Evolutionary conservation across 2,113 vertebrate species (phyloP), one percentile per base, ranked within the genome.

Genomic region (Corvus cornix): DNA sequence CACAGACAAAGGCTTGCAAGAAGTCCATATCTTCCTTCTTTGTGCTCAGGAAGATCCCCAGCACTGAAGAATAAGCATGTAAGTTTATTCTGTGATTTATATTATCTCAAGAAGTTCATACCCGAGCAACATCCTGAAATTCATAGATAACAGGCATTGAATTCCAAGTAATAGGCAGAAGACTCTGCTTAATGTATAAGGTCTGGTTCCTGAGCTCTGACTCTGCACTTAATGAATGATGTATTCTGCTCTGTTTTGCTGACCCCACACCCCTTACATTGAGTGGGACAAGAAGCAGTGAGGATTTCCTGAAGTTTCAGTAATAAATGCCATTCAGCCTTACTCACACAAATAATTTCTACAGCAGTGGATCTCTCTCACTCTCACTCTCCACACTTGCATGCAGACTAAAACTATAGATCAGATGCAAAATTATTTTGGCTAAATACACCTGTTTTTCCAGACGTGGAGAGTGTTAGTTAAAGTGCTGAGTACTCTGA

Each of bases 401-500:
- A 72, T 5, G 6, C 15, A 63, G 80, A 66, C 35, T 96, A 83
- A 87, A 86, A 92, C 66, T 68, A 43, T 37, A 70, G 52, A 51
- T 64, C 41, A 73, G 41, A 66, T 62, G 41, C 49, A 64, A 83
- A 96, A 95, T 93, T 92, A 89, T 87, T 92, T 87, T 52, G 46
- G 56, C 30, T 77, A 95, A 95, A 95, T 70, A 72, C 74, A 83
- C 48, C 28, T 94, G 27, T 86, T 93, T 63, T 82, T 55, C 89
- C 90, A 94, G 89, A 62, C 53, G 46, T 35, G 44, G 19, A 83
- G 62, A 59, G 18, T 20, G 46, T 75, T 73, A 24, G 59, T 89
- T 90, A 78, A 93, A 96, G 92, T 31, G 22, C 73, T 58, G 69
- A 85, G 15, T 79, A 16, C 52, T 93, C 90, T 91, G 86, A 92